Conservation (phyloP, 2,888 invertebrate genomes). For the Mystacides longicornis region DNA sequence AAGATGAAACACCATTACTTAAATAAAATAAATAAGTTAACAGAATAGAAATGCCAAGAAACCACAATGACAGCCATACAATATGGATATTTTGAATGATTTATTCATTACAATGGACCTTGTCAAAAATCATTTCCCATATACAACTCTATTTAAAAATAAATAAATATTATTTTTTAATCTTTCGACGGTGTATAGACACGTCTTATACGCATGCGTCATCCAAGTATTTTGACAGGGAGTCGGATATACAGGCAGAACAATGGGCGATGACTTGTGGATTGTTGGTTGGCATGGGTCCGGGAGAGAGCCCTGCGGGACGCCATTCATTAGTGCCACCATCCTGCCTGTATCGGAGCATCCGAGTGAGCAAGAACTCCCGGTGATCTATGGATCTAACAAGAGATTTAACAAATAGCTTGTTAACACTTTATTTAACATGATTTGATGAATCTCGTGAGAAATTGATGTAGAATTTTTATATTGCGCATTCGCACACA, state of each 20-base stretch:
- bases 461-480: not conserved
- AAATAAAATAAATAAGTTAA: slow-evolving; percentile 1
- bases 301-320: not conserved
- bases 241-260: not conserved
- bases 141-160: not conserved
- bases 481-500: too few relatives aligned
- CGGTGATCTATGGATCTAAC: not conserved
- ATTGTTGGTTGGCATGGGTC: not conserved
- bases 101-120: not conserved
- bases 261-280: not conserved
- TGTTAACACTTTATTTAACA: not conserved
- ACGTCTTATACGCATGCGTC: not conserved
- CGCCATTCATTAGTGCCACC: slow-evolving; percentile 1
- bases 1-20: too few relatives aligned
- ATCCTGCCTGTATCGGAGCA: not conserved
- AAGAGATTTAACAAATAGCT: not conserved
- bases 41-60: not conserved
- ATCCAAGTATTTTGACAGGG: slow-evolving; percentile 1
- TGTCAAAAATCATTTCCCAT: slow-evolving; percentile 1
- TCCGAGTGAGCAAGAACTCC: not conserved
- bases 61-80: not conserved
- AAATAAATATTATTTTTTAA: not conserved
- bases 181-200: not conserved
- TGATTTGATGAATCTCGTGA: not conserved
- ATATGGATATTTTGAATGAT: not conserved